These are phyloP conservation scores for Centroberyx gerrardi DNA, from an alignment of 2,797 vertebrate species.

Conservation along the genomic window DNA sequence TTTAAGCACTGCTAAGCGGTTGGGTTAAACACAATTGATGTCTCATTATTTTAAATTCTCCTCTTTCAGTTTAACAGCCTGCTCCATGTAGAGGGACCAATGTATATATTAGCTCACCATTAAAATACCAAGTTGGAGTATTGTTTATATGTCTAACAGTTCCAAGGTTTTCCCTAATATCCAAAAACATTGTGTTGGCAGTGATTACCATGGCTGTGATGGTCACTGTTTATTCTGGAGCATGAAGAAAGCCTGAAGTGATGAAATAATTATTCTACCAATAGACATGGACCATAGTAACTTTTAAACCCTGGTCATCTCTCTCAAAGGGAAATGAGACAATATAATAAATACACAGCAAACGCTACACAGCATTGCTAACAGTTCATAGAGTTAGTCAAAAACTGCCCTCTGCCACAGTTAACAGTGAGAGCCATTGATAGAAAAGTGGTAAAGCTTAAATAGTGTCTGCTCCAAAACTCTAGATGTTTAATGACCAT, in stretches of 20 bases:
- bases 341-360: slow-evolving; percentile 21
- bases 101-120: slow-evolving; percentile 31
- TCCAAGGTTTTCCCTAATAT: background rate
- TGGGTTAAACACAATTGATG: slow-evolving; percentile 2
- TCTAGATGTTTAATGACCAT: background rate
- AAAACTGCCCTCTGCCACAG: slow-evolving; percentile 4
- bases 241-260: slow-evolving; percentile 15
- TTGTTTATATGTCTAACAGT: slow-evolving; percentile 47
- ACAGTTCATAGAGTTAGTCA: background rate
- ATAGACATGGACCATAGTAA: background rate
- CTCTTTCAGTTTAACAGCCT: slow-evolving; percentile 1
- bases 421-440: background rate
- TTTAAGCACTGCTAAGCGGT: slow-evolving; percentile 3
- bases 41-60: background rate
- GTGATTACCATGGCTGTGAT: slow-evolving; percentile 19
- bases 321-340: slow-evolving; percentile 18
- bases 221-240: slow-evolving; percentile 35
- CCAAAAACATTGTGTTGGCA: slow-evolving; percentile 3
- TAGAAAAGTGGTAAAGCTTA: slow-evolving; percentile 17
- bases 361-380: background rate
- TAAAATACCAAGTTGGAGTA: slow-evolving; percentile 39
- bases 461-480: background rate
- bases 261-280: background rate
- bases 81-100: background rate
- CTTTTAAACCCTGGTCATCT: slow-evolving; percentile 21